Conservation (phyloP, 2,797 vertebrate species). For the Buceros bicornis region DNA sequence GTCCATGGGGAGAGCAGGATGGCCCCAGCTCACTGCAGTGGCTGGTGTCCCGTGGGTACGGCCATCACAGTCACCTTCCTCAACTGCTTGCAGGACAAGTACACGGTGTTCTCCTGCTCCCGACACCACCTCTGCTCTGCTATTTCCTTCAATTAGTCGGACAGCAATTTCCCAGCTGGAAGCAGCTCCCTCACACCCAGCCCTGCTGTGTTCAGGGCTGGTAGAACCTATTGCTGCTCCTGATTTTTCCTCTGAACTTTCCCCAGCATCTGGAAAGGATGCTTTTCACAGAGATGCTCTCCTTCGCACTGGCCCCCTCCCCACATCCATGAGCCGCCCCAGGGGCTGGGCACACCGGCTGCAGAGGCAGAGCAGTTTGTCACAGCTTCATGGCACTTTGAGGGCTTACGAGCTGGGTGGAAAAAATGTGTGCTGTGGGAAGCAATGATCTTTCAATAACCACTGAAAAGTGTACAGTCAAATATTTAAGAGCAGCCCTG, state of each 20-base stretch:
- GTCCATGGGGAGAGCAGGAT: not conserved
- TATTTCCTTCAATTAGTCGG: not conserved
- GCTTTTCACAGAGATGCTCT: not conserved
- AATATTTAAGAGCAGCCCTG: conserved; percentile 33
- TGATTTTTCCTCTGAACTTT: not conserved
- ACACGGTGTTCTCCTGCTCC: not conserved
- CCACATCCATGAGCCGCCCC: rapidly evolving
- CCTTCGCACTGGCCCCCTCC: not conserved
- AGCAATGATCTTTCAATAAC: conserved; percentile 40
- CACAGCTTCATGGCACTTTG: not conserved
- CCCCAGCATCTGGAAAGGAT: not conserved
- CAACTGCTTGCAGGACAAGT: not conserved
- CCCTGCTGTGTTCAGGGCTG: not conserved
- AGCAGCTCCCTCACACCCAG: not conserved
- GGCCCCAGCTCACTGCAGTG: rapidly evolving
- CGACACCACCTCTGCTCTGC: not conserved
- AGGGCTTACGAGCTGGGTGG: not conserved
- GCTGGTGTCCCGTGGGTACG: rapidly evolving
- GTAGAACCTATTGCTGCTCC: not conserved
- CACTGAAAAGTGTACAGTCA: conserved; percentile 17
- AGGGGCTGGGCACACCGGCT: rapidly evolving
- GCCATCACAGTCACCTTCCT: rapidly evolving
- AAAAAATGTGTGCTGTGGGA: conserved; percentile 50
- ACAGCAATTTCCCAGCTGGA: not conserved
- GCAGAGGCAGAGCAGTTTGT: not conserved